Evolutionary conservation across 2,797 vertebrate species (phyloP).

Genomic region (Novumbra hubbsi): DNA sequence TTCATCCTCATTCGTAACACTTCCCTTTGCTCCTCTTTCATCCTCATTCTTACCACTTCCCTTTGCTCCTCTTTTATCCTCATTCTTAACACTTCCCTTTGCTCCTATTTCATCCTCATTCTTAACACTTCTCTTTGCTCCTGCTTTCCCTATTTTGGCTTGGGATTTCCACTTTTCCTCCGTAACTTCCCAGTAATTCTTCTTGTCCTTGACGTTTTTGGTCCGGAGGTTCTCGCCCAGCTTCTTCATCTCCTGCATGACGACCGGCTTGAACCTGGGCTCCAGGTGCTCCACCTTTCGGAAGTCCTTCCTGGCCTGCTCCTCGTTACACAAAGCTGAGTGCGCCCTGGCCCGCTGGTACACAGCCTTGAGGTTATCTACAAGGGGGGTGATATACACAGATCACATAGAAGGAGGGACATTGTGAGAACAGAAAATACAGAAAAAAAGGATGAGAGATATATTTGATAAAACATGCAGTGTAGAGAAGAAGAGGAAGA

Average conservation of each 20-base stretch:
- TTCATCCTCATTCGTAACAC: slow-evolving; percentile 17
- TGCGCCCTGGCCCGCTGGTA: slow-evolving; percentile 75
- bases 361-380: slow-evolving; percentile 74
- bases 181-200: slow-evolving; percentile 67
- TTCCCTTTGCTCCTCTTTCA: background rate
- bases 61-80: slow-evolving; percentile 21
- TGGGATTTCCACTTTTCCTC: slow-evolving; percentile 65
- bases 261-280: slow-evolving; percentile 64
- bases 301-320: slow-evolving; percentile 67
- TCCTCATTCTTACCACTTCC: slow-evolving; percentile 5
- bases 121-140: background rate
- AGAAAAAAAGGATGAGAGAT: background rate
- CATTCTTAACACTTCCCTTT: background rate
- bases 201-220: slow-evolving; percentile 58
- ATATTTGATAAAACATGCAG: background rate
- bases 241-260: slow-evolving; percentile 67
- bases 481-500: background rate
- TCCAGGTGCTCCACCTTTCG: slow-evolving; percentile 63
- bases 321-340: slow-evolving; percentile 63
- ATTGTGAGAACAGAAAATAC: background rate
- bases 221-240: slow-evolving; percentile 58
- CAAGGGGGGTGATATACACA: background rate
- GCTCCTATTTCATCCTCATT: slow-evolving; percentile 23
- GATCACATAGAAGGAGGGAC: background rate
- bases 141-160: slow-evolving; percentile 12